Evolutionary conservation across 1,140 invertebrate species (phyloP).

Genomic region (Euwallacea fornicatus): DNA sequence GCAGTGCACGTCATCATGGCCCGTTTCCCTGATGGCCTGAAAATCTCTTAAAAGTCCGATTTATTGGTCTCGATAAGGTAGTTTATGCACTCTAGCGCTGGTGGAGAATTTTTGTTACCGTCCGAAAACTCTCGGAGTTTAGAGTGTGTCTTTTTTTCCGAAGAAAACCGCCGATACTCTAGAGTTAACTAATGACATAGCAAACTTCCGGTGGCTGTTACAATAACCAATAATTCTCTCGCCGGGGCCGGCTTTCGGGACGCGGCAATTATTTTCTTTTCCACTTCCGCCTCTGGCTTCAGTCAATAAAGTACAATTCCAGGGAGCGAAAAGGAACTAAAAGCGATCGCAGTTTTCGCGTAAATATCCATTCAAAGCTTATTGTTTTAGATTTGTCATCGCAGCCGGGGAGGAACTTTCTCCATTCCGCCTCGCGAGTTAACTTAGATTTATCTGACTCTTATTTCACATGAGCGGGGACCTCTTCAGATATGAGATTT

Average conservation of each 20-base stretch:
- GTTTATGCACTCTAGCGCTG: no score
- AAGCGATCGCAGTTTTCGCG: slow-evolving; percentile 32
- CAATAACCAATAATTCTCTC: slow-evolving; percentile 13
- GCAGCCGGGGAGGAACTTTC: slow-evolving; percentile 29
- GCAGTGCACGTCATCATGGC: no score
- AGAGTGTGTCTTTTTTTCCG: background rate
- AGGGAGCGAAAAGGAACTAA: slow-evolving; percentile 14
- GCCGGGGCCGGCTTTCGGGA: background rate
- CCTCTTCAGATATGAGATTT: slow-evolving; percentile 41
- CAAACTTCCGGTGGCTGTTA: slow-evolving; percentile 2
- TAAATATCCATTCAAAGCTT: slow-evolving; percentile 48
- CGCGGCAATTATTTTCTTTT: slow-evolving; percentile 24
- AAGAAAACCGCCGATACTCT: background rate
- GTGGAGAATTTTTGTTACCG: no score
- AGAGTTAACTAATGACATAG: slow-evolving; percentile 1
- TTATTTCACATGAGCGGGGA: slow-evolving; percentile 50
- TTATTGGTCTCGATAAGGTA: no score
- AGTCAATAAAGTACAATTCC: slow-evolving; percentile 31
- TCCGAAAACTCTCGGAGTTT: no score
- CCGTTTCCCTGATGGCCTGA: no score
- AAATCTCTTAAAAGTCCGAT: no score
- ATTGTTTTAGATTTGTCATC: slow-evolving; percentile 50
- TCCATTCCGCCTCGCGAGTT: slow-evolving; percentile 40
- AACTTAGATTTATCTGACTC: slow-evolving; percentile 50
- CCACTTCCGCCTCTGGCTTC: slow-evolving; percentile 10